Conservation (phyloP, 2,113 vertebrate species). For the Notiomystis cincta region DNA sequence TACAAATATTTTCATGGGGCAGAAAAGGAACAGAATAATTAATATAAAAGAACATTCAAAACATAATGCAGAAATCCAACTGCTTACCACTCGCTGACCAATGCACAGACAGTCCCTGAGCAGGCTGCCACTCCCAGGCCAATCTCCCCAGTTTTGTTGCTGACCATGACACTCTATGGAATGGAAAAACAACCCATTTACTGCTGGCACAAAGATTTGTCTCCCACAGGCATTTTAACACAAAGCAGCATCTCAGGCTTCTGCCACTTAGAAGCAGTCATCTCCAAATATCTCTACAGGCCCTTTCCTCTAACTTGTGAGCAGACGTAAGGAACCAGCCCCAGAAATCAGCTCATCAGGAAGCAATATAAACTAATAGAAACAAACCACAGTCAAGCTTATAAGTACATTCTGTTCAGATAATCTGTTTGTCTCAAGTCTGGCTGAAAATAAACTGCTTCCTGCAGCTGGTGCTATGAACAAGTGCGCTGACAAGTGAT, state of each 20-base stretch:
- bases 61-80: background rate
- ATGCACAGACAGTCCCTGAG: background rate
- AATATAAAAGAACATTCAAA: background rate
- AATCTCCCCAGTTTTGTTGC: background rate
- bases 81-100: background rate
- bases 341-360: background rate
- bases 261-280: background rate
- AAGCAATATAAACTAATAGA: background rate
- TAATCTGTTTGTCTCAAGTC: background rate
- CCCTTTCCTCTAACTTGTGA: background rate
- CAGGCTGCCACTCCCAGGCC: background rate
- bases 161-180: fast-evolving
- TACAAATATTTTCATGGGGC: background rate
- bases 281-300: background rate
- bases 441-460: background rate
- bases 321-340: background rate
- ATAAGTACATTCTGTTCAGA: background rate
- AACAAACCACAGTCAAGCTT: background rate
- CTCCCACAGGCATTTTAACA: background rate
- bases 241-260: background rate
- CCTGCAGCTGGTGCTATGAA: background rate
- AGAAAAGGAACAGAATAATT: background rate
- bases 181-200: background rate
- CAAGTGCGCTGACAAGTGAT: background rate
- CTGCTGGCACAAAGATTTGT: background rate